Conservation (phyloP, 2,113 vertebrate genomes). For the Vanacampus margaritifer region DNA sequence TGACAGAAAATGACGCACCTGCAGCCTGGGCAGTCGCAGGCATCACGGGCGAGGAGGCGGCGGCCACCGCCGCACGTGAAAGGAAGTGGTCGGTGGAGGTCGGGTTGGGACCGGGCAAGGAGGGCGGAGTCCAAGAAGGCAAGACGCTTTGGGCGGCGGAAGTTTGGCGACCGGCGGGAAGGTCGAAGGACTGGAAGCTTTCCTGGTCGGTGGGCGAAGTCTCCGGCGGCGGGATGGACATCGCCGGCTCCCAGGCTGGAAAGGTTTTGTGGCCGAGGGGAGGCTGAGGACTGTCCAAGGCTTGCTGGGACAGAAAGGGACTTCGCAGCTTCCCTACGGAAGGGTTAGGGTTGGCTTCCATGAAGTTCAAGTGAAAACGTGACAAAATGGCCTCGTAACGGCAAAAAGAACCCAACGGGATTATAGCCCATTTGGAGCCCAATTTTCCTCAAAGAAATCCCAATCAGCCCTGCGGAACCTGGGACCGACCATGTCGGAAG, state of each 20-base stretch:
- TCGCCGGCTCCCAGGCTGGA: background rate
- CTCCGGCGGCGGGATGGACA: background rate
- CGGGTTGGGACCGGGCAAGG: background rate
- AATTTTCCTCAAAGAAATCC: too few species aligned
- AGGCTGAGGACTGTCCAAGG: constrained; percentile 21
- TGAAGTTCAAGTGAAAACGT: too few species aligned
- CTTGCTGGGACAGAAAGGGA: constrained; percentile 77
- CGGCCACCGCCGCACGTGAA: too few species aligned
- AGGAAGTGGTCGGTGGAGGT: background rate
- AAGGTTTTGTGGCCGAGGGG: background rate
- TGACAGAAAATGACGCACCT: background rate
- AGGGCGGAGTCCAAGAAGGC: background rate
- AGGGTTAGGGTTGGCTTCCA: too few species aligned
- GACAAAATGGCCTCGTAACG: too few species aligned
- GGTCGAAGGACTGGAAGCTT: background rate
- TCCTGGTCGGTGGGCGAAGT: background rate
- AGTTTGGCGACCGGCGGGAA: background rate
- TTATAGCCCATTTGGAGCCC: too few species aligned
- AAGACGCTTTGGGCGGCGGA: background rate
- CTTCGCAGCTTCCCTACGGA: constrained; percentile 80
- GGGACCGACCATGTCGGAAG: too few species aligned
- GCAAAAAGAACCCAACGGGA: too few species aligned
- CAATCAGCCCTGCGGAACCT: too few species aligned
- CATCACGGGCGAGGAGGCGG: background rate
- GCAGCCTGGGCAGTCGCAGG: background rate